Percentiles rank a stretch among this genome's conserved stretches.
phyloP scores from a whole-genome alignment of 2,797 vertebrate species.

The Adelosebastes latens region DNA sequence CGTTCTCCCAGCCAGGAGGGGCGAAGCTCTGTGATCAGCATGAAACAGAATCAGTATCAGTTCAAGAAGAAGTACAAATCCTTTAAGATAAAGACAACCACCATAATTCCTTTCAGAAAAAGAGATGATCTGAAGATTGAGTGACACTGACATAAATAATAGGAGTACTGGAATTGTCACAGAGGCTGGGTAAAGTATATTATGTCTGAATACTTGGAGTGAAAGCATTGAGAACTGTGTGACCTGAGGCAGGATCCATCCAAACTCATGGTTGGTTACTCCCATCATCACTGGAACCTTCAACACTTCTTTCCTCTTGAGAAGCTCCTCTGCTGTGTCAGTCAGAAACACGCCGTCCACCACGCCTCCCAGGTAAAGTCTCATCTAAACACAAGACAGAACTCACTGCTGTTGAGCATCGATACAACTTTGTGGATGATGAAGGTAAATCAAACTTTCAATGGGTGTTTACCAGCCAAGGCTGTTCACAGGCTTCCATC shows the following conservation, averaged over 20 bases:
- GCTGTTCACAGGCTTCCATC: conserved; percentile 27
- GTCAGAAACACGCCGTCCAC: conserved; percentile 80
- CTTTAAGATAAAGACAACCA: neutral
- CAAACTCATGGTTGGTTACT: conserved; percentile 86
- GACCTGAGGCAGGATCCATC: conserved; percentile 84
- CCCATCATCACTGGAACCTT: conserved; percentile 83
- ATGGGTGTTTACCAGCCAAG: neutral
- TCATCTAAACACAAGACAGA: conserved; percentile 57
- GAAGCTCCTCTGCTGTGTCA: conserved; percentile 69
- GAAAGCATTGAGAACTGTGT: neutral
- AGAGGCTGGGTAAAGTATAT: neutral
- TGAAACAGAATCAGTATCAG: neutral
- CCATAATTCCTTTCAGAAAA: neutral
- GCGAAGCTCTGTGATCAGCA: conserved; percentile 63
- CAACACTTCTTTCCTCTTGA: conserved; percentile 78
- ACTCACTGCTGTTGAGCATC: neutral
- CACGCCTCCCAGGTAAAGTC: conserved; percentile 66
- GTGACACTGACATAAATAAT: neutral
- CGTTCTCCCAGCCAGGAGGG: conserved; percentile 74
- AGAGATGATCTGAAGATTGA: neutral
- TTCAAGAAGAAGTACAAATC: neutral
- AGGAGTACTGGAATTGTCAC: neutral
- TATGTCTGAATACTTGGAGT: neutral
- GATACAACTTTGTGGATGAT: neutral
- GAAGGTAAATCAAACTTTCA: neutral